Base-by-base conservation (phyloP, 2,797 vertebrate genomes). In the Stomatorhinus walkeri region DNA sequence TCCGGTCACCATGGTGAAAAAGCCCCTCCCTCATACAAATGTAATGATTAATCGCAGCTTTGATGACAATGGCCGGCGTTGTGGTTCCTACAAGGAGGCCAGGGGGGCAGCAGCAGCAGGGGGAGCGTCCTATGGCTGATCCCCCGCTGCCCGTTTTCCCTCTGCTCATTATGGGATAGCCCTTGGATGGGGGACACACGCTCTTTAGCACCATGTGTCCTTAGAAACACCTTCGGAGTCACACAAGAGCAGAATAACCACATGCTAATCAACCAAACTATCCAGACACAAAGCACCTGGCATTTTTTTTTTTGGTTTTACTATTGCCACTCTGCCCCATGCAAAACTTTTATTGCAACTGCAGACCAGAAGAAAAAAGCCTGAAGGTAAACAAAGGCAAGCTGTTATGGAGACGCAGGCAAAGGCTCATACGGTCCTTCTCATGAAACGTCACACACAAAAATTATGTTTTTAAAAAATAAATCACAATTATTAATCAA, bases 31-130 rank as follows among this genome's bases (percentile, higher is more conserved):
- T 93, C 93, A 92, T 91, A 94, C 93, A 93, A 93, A 94, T 93
- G 91, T 93, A 94, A 94, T 94, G 92, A 95, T 94, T 95, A 93
- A 95, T 94, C 91, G 87, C 89, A 89, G 76, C 93, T 94, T 94
- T 92, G 91, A 94, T 92, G 93, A 93, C 92, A 94, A 93, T 91
- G 88, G 91, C 91, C 61, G 89, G 91, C 92, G 93, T 91, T 54
- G 89, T 90, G 93, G 91, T 90, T 91, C 89, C 87, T 88, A 90
- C 90, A 92, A 92, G 90, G 93, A 91, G 81, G 90, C 87, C 88
- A 9, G 90, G 59, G 83, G 56, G 83, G 36, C 64, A 22, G 87
- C 88, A 46, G 90, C 32, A 2, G 3, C 43, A 14, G 76, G 89
- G 88, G 56, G 87, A 61, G 85, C 61, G 87, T 36, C 86, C 56